Evolutionary conservation across 2,113 vertebrate genomes (phyloP).

Genomic region (Parus major): DNA sequence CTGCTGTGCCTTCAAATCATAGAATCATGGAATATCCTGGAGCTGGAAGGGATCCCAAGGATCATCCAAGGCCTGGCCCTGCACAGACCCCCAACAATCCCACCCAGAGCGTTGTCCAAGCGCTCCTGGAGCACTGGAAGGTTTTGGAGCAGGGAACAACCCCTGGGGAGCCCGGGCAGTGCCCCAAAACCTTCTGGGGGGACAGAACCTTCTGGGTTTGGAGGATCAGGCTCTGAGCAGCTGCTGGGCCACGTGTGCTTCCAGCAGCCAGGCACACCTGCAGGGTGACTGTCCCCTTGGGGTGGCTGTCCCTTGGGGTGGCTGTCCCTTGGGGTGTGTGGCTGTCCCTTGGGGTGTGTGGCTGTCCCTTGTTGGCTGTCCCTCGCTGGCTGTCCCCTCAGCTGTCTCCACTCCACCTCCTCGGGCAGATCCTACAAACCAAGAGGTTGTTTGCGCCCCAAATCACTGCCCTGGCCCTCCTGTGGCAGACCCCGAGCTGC

Average conservation of each 20-base stretch:
- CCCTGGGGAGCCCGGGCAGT: neutral
- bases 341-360: no score
- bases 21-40: neutral
- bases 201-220: neutral
- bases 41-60: neutral
- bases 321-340: no score
- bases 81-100: neutral
- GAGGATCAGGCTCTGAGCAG: neutral
- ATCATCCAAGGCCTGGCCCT: neutral
- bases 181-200: neutral
- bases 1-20: neutral
- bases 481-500: neutral
- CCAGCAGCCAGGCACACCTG: neutral
- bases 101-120: accelerated
- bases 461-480: neutral
- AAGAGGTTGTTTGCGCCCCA: accelerated
- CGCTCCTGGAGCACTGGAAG: accelerated
- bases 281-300: neutral
- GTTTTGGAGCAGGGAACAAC: neutral
- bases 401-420: neutral
- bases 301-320: no score
- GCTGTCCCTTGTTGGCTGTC: neutral
- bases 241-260: neutral
- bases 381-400: neutral
- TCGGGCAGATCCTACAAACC: neutral